These are phyloP conservation scores for Pandion haliaetus DNA, from an alignment of 2,113 vertebrate genomes.

Conservation along the genomic window DNA sequence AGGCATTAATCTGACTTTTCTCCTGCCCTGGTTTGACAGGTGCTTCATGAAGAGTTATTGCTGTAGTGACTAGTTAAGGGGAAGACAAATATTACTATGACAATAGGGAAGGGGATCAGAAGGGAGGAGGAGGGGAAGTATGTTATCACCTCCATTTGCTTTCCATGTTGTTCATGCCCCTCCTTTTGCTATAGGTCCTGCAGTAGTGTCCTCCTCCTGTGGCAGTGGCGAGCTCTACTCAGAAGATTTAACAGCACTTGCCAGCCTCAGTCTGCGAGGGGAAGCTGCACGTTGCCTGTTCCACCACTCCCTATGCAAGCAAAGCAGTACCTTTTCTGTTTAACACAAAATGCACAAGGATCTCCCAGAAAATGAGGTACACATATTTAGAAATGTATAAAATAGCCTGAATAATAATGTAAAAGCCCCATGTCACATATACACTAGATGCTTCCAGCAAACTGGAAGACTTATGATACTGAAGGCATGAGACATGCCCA, in stretches of 20 bases:
- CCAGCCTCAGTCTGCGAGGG: neutral
- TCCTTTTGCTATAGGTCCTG: neutral
- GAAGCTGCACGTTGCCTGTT: neutral
- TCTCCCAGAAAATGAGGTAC: neutral
- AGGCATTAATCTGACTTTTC: neutral
- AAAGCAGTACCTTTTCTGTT: neutral
- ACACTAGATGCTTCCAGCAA: neutral
- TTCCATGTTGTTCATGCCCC: neutral
- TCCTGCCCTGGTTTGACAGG: neutral
- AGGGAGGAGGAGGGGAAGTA: neutral
- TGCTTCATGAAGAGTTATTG: neutral
- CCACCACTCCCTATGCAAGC: neutral
- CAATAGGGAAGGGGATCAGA: neutral
- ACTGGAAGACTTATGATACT: neutral
- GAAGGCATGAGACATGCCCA: neutral
- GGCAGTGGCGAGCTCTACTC: neutral
- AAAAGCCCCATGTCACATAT: neutral
- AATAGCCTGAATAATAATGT: neutral
- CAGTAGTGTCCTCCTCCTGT: neutral
- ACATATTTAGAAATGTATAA: neutral
- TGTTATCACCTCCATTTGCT: neutral
- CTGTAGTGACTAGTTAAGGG: neutral
- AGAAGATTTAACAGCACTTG: neutral
- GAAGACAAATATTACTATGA: neutral
- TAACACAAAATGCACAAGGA: neutral